Evolutionary conservation across 2,113 vertebrate species (phyloP).

Genomic region (Grantiella picta): DNA sequence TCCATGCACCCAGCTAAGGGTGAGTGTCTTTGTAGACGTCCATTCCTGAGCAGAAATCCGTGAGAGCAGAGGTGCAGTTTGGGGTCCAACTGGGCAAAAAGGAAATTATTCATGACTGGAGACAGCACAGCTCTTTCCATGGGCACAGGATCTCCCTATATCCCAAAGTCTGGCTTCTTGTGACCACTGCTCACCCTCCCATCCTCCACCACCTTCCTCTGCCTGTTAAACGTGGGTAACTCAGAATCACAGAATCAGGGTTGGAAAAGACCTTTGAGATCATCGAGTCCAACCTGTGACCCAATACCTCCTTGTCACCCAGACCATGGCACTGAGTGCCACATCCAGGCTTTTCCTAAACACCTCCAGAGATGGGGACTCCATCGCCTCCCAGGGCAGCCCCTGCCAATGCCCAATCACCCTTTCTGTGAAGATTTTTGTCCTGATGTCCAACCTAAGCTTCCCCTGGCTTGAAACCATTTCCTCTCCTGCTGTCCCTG

Average conservation of each 20-base stretch:
- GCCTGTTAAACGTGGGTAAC: accelerated
- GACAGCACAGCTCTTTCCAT: background rate
- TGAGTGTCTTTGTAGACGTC: background rate
- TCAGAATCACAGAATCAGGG: background rate
- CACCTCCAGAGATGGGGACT: background rate
- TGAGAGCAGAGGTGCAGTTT: background rate
- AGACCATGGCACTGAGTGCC: background rate
- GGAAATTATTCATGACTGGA: background rate
- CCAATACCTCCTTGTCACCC: background rate
- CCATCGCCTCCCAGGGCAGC: background rate
- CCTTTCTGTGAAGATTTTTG: background rate
- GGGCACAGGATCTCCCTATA: background rate
- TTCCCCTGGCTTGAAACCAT: too few species aligned
- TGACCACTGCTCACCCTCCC: background rate
- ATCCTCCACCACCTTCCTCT: background rate
- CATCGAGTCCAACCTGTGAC: background rate
- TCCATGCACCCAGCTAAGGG: accelerated
- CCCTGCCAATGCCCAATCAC: accelerated
- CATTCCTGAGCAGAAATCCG: background rate
- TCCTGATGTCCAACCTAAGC: background rate
- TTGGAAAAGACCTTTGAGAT: background rate
- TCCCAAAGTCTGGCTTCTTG: background rate
- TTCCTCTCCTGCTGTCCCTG: background rate
- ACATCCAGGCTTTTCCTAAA: background rate
- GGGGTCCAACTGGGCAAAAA: background rate